These are phyloP conservation scores for Epinephelus awoara DNA, from an alignment of 2,797 vertebrate species.

Conservation along the genomic window DNA sequence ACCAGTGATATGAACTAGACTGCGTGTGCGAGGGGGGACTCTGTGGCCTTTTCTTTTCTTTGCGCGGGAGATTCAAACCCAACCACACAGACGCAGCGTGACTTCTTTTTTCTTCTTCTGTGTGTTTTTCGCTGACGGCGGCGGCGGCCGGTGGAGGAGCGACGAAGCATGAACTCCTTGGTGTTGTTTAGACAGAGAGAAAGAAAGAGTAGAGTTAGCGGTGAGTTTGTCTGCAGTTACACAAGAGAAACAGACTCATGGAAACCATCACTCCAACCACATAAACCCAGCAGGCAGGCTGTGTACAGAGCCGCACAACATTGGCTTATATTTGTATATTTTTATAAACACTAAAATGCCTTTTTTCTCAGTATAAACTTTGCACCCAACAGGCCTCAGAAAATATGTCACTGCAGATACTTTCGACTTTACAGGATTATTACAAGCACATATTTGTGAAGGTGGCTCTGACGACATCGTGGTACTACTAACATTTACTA, in stretches of 20 bases:
- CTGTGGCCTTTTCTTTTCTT: conserved; percentile 48
- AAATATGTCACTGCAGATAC: conserved; percentile 30
- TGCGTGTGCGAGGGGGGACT: conserved; percentile 8
- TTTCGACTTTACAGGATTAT: conserved; percentile 41
- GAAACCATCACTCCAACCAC: conserved; percentile 52
- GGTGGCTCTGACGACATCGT: conserved; percentile 46
- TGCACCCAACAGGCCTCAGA: conserved; percentile 37
- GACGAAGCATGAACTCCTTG: conserved; percentile 19
- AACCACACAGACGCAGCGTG: conserved; percentile 9
- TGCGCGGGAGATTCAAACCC: conserved; percentile 15
- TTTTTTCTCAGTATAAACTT: conserved; percentile 64
- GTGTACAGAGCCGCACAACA: conserved; percentile 56
- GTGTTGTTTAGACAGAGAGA: conserved; percentile 14
- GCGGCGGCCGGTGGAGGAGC: not conserved
- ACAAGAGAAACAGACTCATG: conserved; percentile 19
- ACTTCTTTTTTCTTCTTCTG: conserved; percentile 30
- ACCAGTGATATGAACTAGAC: conserved; percentile 39
- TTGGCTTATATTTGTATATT: conserved; percentile 74
- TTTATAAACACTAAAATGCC: conserved; percentile 73
- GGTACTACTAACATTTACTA: conserved; percentile 82
- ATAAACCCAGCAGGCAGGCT: conserved; percentile 38
- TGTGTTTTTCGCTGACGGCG: conserved; percentile 9
- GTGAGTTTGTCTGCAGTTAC: conserved; percentile 32
- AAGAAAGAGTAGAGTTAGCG: conserved; percentile 33
- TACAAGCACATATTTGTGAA: conserved; percentile 61